These are phyloP conservation scores for Lucilia cuprina DNA, from an alignment of 1,140 invertebrate genomes.

Conservation along the genomic window DNA sequence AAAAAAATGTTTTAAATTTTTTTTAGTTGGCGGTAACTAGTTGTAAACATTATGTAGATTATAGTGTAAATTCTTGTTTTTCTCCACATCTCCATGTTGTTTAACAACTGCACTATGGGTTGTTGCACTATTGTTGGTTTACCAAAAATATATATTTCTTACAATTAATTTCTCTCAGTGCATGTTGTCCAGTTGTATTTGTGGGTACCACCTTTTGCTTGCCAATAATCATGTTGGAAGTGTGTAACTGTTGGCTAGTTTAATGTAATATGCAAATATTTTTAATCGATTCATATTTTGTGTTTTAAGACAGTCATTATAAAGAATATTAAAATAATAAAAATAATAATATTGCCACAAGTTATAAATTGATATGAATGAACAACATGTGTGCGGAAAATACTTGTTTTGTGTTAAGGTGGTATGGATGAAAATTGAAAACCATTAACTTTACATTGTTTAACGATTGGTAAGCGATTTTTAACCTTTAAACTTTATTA, in stretches of 20 bases:
- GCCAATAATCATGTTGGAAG: background rate
- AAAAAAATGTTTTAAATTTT: no score
- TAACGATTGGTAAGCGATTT: no score
- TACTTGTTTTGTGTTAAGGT: no score
- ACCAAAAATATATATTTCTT: no score
- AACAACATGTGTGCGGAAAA: no score
- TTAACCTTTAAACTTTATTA: no score
- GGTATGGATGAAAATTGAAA: no score
- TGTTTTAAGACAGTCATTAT: background rate
- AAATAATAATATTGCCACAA: background rate
- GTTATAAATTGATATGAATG: background rate
- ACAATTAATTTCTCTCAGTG: background rate
- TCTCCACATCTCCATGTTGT: background rate
- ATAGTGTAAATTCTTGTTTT: background rate
- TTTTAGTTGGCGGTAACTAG: background rate
- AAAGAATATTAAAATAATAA: background rate
- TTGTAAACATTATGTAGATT: background rate
- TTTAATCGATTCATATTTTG: slow-evolving; percentile 26
- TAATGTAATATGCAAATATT: slow-evolving; percentile 30
- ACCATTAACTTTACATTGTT: no score
- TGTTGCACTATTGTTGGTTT: background rate
- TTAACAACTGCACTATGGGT: background rate
- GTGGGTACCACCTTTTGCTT: background rate
- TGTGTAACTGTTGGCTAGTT: slow-evolving; percentile 21
- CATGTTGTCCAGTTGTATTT: background rate